These are phyloP conservation scores for Myanophis thanlyinensis DNA, from an alignment of 2,113 vertebrate species.

Conservation along the genomic window DNA sequence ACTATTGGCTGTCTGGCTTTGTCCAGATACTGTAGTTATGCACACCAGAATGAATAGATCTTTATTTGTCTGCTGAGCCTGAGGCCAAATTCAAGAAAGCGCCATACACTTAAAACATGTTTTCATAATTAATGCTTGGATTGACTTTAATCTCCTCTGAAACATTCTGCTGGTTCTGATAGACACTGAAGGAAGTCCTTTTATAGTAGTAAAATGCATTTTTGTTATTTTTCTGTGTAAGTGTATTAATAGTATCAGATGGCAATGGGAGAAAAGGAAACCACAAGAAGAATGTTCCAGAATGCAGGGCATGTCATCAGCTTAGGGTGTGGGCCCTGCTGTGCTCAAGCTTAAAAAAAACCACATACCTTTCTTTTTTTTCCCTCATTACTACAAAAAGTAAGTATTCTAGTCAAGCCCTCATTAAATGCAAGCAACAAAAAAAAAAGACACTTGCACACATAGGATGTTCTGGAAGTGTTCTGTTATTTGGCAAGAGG, in stretches of 20 bases:
- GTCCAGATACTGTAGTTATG: background rate
- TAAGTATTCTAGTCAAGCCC: background rate
- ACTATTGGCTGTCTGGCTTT: background rate
- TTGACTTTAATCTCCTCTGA: background rate
- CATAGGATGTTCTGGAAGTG: too few species aligned
- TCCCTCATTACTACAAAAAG: background rate
- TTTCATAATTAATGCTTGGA: background rate
- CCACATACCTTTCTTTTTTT: background rate
- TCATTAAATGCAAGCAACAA: background rate
- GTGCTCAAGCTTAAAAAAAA: background rate
- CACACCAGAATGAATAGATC: background rate
- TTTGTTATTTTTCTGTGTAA: background rate
- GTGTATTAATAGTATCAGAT: background rate
- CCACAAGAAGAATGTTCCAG: conserved; percentile 13
- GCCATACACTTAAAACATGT: background rate
- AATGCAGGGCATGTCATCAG: background rate
- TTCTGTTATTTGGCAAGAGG: background rate
- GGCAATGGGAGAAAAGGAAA: background rate
- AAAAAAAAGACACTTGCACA: background rate
- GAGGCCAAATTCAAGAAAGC: background rate
- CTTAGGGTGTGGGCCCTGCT: background rate
- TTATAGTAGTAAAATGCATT: background rate
- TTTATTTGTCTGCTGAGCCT: background rate
- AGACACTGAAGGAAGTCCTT: background rate
- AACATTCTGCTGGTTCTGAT: background rate